Conservation (phyloP, 30 jellyfish, hydroid and myxozoan species). For the Aurelia sp. region DNA sequence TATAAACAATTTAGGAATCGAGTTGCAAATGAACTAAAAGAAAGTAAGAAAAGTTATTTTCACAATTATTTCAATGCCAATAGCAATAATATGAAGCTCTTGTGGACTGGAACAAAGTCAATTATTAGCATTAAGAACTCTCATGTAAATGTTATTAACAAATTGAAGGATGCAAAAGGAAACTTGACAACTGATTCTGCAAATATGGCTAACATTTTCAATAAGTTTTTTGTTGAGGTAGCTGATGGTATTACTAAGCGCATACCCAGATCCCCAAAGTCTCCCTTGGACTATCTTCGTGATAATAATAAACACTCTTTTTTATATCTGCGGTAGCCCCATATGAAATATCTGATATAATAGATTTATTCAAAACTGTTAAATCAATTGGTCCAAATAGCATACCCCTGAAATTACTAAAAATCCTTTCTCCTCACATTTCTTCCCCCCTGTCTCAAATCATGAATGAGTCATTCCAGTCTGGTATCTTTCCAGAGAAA, state of each 20-base stretch:
- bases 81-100: too few relatives aligned
- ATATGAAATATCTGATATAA: too few relatives aligned
- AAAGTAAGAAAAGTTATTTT: conserved; percentile 31
- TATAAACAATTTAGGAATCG: conserved; percentile 12
- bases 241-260: conserved; percentile 34
- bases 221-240: conserved; percentile 28
- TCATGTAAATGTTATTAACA: conserved; percentile 41
- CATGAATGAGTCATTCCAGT: conserved; percentile 36
- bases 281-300: conserved; percentile 61
- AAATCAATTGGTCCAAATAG: conserved; percentile 58
- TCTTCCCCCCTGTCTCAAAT: conserved; percentile 49
- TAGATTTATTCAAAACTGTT: conserved; percentile 17
- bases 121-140: conserved; percentile 61
- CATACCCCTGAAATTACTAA: conserved; percentile 28
- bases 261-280: conserved; percentile 33
- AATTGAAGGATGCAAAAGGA: too few relatives aligned
- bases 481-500: conserved; percentile 42
- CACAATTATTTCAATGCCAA: conserved; percentile 29
- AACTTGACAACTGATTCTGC: too few relatives aligned
- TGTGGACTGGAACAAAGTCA: conserved; percentile 22
- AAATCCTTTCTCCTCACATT: conserved; percentile 39
- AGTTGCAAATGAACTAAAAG: conserved; percentile 42
- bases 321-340: not conserved
- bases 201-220: conserved; percentile 29
- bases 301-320: too few relatives aligned